Evolutionary conservation across 2,113 vertebrate genomes (phyloP), one percentile per base, ranked within the genome.

Genomic region (Pholis gunnellus): DNA sequence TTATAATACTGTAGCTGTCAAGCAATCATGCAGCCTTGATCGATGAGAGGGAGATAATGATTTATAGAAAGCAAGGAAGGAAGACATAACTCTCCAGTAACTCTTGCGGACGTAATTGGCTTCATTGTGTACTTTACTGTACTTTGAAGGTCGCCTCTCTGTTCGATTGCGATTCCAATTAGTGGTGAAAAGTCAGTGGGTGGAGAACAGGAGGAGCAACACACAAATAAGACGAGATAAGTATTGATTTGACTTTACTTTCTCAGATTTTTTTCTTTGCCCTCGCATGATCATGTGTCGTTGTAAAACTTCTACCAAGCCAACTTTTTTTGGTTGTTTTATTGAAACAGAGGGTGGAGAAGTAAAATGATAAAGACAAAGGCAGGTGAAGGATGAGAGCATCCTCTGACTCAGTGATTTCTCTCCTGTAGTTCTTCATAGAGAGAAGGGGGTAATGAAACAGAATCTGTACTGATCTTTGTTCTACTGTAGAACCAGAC

Each of bases 1-100:
- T 81, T 42, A n/a, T 42, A 65, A 70, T 64, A n/a, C n/a, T n/a
- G n/a, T n/a, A 69, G 42, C 54, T 70, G 57, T 75, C 59, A 57
- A 78, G 50, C 20, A 7, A 29, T 44, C 42, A 50, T 31, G 25
- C 66, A 46, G 66, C 59, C 18, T 22, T 78, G 54, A 75, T 42
- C 59, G 38, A 50, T 38, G 15, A 44, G 60, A 13, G 60, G 8
- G 3, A 57, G 34, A 76, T 54, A 67, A 46, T 76, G 29, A 57
- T 73, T 52, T 42, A 46, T 29, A 27, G 25, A 67, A n/a, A 65
- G 42, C 25, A 36, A 56, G n/a, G 9, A 67, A 36, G 65, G 25
- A 9, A 27, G 68, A 29, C 54, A 76, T 79, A 31, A 31, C 31
- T 31, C 31, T 31, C 3, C 64, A 70, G 61, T 17, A 57, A 71